Evolutionary conservation across 1,140 invertebrate genomes (phyloP), one percentile per base, ranked within the genome.

Genomic region (Harlomillsia oculata): DNA sequence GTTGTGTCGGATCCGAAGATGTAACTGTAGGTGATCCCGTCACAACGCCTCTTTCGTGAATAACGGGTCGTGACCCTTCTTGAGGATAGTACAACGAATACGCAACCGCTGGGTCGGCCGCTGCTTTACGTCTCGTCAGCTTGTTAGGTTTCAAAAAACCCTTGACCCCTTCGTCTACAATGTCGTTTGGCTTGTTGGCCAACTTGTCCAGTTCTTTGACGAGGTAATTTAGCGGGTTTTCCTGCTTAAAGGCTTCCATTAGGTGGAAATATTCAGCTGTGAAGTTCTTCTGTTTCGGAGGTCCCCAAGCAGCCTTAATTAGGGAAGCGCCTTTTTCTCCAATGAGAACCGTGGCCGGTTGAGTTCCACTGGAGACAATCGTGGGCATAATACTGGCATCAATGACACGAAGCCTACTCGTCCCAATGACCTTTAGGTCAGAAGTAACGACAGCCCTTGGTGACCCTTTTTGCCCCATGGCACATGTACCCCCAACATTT

Each of bases 331-430:
- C 51, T 16, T 53, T 53, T 30, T 53, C 51, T 8, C 36, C 51
- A 30, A 53, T 53, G 2, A 53, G 25, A 20, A 40, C 25, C 5
- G 39, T 41, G 9, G 51, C 51, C 14, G 51, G 37, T 30, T 53
- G 25, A 29, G 51, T 28, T 25, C 40, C 34, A 43, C 39, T 43
- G 2, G n/a, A 25, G 9, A 53, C 51, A 20, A 53, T 43, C 30
- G 37, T 53, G 4, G 51, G 51, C 51, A 53, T 53, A 18, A 26
- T 23, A 13, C 37, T 41, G 5, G 36, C 16, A 53, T 53, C 51
- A 3, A 53, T 29, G 1, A 53, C 51, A 30, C 51, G 28, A 5
- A 53, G 21, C 13, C 51, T 18, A 8, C 43, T 28, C 18, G 32
- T n/a, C 3, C 51, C 51, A 9, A 53, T 30, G 20, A 53, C 51